phyloP scores from a whole-genome alignment of 2,797 vertebrate species.

The Eremophila alpestris region DNA sequence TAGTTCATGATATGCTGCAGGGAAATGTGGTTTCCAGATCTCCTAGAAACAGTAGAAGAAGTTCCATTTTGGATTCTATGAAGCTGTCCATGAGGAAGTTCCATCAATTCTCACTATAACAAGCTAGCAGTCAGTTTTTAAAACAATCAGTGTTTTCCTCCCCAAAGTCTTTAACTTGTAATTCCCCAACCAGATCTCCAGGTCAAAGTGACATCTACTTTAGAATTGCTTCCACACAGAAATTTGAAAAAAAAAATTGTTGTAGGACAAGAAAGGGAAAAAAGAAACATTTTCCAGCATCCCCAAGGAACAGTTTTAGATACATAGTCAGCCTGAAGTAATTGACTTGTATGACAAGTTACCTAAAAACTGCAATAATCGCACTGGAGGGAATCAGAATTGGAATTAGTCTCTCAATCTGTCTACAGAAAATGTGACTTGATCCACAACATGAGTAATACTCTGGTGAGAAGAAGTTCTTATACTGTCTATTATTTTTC shows the following conservation, averaged over 20 bases:
- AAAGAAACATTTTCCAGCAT: not conserved
- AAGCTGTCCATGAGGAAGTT: not conserved
- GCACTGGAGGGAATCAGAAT: not conserved
- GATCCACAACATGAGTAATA: not conserved
- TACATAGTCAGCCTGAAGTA: not conserved
- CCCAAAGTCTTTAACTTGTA: not conserved
- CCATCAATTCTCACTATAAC: not conserved
- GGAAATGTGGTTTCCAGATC: not conserved
- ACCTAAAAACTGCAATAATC: not conserved
- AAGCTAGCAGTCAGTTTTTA: not conserved
- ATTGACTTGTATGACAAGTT: not conserved
- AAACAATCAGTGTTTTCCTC: not conserved
- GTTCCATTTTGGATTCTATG: not conserved
- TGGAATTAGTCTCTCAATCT: not conserved
- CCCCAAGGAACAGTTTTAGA: not conserved
- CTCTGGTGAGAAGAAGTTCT: not conserved
- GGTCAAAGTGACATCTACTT: conserved; percentile 30
- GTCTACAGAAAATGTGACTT: not conserved
- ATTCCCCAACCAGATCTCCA: not conserved
- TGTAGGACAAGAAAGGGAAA: conserved; percentile 38
- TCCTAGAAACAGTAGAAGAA: not conserved
- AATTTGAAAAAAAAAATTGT: not conserved
- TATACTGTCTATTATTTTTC: not conserved
- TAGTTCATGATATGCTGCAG: not conserved
- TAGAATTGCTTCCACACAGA: conserved; percentile 44